Base-by-base conservation (phyloP, 2,888 invertebrate genomes). In the Syrista parreyssii region DNA sequence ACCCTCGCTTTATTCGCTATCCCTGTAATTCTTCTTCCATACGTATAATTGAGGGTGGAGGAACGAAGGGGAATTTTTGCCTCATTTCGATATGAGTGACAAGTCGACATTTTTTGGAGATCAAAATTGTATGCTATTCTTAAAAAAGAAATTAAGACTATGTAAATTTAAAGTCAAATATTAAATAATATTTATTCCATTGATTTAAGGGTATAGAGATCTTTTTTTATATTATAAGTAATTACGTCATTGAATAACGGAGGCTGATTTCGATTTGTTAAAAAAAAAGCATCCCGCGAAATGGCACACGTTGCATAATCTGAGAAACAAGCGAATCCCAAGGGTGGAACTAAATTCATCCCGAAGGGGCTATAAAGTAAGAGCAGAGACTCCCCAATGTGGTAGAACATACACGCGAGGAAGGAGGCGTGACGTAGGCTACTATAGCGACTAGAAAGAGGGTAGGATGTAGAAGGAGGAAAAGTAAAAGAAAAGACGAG, bases 381-480 rank as follows among this genome's bases (percentile, higher is more conserved):
- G 31, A 31, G 72, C 31, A 68, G 34, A 55, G 15, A 75, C 55
- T 55, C 55, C 15, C 23, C 23, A 55, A 23, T 55, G 23, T 55
- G 55, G 55, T 55, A 6, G 23, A 55, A 9, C 55, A 23, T 55
- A 55, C 55, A 23, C 23, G 55, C 9, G 23, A 69, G 76, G 77
- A 77, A 74, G 75, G 69, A 79, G 76, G 36, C 33, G 40, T 69
- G 75, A 74, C 55, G 23, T 9, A 23, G 55, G 23, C 23, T 55
- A 9, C 23, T 55, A 55, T 9, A 4, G 73, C 75, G 77, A 77
- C 74, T 76, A 75, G 69, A 35, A 73, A 75, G 69, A 75, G 74
- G 76, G 75, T 4, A 68, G 32, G 69, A 55, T 75, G 78, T 74
- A 78, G 75, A 75, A 72, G 76, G 68, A 77, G 77, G 34, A 74